Base-by-base conservation (phyloP, 2,888 invertebrate genomes). In the Eumerus sabulonum region DNA sequence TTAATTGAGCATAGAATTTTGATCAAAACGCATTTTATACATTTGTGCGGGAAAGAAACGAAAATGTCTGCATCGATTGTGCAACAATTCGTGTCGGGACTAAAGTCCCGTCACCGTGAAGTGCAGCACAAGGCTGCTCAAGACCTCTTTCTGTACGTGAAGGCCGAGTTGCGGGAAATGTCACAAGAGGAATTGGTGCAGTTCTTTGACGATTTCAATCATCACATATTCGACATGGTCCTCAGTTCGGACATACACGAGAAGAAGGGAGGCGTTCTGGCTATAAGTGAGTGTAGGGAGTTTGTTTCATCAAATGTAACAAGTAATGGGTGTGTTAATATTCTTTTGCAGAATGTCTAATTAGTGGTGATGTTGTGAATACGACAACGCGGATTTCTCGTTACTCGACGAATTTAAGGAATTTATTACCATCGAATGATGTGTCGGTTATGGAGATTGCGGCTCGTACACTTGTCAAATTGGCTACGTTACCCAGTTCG, bases 161-260 rank as follows among this genome's bases (percentile, higher is more conserved):
- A 96, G 87, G 96, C 96, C 7, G 97, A 97, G 86, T 88, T 97
- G 54, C 92, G 96, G 5, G 97, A 97, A 89, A 95, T 96, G 83
- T 94, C 96, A 0, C 93, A 94, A 72, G 98, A 98, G 86, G 98
- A 98, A 86, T 92, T 97, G 82, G 94, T 95, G 18, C 91, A 93
- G 76, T 98, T 98, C 87, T 94, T 98, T 88, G 98, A 98, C 87
- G 96, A 96, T 83, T 97, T 98, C 86, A 98, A 98, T 87, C 96
- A 96, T 86, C 96, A 97, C 86, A 98, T 98, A 82, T 96, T 96
- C 87, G 96, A 97, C 88, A 97, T 98, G 98, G 96, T 98, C 1
- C 96, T 96, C 12, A 96, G 96, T 84, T 93, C 94, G 50, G 98
- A 98, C 87, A 93, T 95, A 38, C 95, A 96, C 89, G 98, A 98